phyloP scores from a whole-genome alignment of 2,888 invertebrate species.

The Horisme vitalbata region DNA sequence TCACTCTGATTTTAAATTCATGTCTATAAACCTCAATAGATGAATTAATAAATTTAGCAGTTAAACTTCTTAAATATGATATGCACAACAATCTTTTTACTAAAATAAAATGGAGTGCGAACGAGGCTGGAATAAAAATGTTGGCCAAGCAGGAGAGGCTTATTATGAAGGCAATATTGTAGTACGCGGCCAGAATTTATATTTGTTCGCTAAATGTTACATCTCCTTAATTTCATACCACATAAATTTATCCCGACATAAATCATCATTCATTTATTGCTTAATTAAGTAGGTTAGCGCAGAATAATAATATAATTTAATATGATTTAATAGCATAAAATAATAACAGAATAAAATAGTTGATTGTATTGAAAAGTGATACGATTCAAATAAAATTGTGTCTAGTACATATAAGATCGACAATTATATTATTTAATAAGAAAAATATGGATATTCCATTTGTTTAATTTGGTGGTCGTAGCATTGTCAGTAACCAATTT shows the following conservation, averaged over 20 bases:
- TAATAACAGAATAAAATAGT: too few relatives aligned
- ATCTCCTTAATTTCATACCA: constrained; percentile 39
- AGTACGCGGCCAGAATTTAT: constrained; percentile 62
- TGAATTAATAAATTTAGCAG: constrained; percentile 41
- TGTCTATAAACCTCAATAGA: constrained; percentile 18
- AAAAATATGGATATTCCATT: too few relatives aligned
- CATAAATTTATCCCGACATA: constrained; percentile 42
- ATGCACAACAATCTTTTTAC: constrained; percentile 55
- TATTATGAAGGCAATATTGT: constrained; percentile 71
- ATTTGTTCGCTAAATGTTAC: constrained; percentile 49
- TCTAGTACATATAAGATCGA: too few relatives aligned
- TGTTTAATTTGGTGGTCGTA: too few relatives aligned
- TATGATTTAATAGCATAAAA: too few relatives aligned
- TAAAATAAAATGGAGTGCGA: constrained; percentile 66
- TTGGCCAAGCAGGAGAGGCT: constrained; percentile 48
- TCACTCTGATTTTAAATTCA: background rate
- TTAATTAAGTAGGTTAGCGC: constrained; percentile 39
- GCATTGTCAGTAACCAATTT: too few relatives aligned
- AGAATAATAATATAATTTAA: constrained; percentile 1
- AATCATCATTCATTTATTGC: constrained; percentile 42
- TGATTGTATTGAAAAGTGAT: too few relatives aligned
- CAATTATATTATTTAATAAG: too few relatives aligned
- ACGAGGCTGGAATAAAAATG: constrained; percentile 59
- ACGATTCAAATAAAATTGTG: too few relatives aligned
- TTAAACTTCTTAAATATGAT: constrained; percentile 48